Evolutionary conservation across 2,797 vertebrate genomes (phyloP), one percentile per base, ranked within the genome.

Genomic region (Pseudocheirus occidentalis): DNA sequence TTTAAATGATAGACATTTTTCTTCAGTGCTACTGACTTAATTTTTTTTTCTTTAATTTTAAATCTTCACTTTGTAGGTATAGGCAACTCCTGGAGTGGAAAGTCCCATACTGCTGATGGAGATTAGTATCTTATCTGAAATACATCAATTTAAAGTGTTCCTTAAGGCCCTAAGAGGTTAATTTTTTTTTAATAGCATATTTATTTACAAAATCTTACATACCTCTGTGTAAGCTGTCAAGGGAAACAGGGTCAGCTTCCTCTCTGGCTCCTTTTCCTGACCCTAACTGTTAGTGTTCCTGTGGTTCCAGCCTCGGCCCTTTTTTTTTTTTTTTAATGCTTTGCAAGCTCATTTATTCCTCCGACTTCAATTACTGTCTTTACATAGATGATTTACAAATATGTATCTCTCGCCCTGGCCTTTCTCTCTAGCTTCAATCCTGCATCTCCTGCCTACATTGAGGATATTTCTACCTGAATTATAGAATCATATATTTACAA

Each of bases 11-110:
- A 53, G 52, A 58, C 0, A 34, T 18, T 3, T 95, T 90, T 87
- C 55, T 95, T 92, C 53, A 96, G 90, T 58, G 58, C 59, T 81
- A 21, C 90, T 95, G 4, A 81, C 94, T 58, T 40, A 50, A 46
- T 12, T n/a, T 94, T 57, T 57, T 93, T 94, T 95, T 12, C 28
- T 11, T 57, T 53, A 12, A 53, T 94, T 55, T 57, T 27, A 4
- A 59, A 40, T 13, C n/a, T 40, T 87, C 40, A 87, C 21, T 87
- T 87, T 87, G 40, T 14, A 50, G 73, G 0, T 50, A 46, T 27
- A 50, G 40, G 21, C 1, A 50, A 46, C 18, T 87, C 73, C 73
- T 50, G 3, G 73, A 87, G 21, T 24, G 21, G 40, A 46, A 81
- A 46, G 9, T 9, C 6, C 40, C 18, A 9, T 46, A 46, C 40